Conservation (phyloP, 1,140 invertebrate species). For the Drosophila kikkawai region DNA sequence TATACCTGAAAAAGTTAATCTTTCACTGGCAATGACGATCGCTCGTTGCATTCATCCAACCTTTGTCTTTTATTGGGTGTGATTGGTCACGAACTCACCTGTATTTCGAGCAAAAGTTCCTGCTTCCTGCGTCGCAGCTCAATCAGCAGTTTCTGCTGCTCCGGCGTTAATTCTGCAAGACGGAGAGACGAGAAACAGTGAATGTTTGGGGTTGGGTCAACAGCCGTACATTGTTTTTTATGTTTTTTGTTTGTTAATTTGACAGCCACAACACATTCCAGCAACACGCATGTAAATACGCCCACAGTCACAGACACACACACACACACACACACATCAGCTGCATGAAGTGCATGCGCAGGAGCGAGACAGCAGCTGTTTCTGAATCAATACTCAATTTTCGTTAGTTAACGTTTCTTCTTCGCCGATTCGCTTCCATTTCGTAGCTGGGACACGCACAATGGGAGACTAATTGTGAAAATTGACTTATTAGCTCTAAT, state of each 20-base stretch:
- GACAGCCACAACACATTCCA: slow-evolving; percentile 39
- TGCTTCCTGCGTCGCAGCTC: slow-evolving; percentile 95
- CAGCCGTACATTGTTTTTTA: not conserved
- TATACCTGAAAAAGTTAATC: not conserved
- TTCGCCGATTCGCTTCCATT: slow-evolving; percentile 15
- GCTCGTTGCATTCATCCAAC: not conserved
- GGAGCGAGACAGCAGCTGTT: slow-evolving; percentile 35
- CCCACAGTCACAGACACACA: slow-evolving; percentile 27
- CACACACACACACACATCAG: slow-evolving; percentile 8
- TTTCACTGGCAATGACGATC: not conserved
- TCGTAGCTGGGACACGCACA: slow-evolving; percentile 25
- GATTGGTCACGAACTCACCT: slow-evolving; percentile 90
- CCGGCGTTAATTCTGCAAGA: slow-evolving; percentile 94
- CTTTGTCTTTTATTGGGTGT: not conserved
- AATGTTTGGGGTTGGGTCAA: slow-evolving; percentile 16
- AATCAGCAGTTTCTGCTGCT: slow-evolving; percentile 95
- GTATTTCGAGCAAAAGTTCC: slow-evolving; percentile 95
- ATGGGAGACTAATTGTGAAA: slow-evolving; percentile 47
- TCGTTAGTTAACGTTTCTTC: slow-evolving; percentile 17
- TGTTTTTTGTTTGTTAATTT: slow-evolving; percentile 55
- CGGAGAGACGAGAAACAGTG: slow-evolving; percentile 85
- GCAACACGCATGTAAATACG: slow-evolving; percentile 31
- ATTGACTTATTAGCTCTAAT: slow-evolving; percentile 72
- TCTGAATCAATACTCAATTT: slow-evolving; percentile 48
- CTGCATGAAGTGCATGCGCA: slow-evolving; percentile 41